Evolutionary conservation across 2,113 vertebrate genomes (phyloP).

Genomic region (Corythaeola cristata): DNA sequence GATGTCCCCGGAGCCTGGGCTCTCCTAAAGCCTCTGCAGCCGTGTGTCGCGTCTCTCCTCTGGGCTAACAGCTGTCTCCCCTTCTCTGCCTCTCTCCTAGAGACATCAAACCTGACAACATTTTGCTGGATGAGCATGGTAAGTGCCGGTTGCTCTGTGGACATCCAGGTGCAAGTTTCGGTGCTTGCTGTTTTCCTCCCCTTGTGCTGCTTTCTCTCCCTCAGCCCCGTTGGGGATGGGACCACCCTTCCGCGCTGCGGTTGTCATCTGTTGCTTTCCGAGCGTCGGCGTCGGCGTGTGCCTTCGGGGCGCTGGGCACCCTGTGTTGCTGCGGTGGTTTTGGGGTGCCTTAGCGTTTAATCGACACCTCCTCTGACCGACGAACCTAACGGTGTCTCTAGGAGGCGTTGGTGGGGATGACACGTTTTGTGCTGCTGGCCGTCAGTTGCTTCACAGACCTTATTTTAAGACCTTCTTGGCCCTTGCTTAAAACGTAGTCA

Average conservation of each 20-base stretch:
- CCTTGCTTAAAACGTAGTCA: not conserved
- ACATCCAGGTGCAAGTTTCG: no score
- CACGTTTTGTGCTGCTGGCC: not conserved
- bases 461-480: not conserved
- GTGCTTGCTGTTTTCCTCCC: not conserved
- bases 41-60: rapidly evolving
- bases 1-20: not conserved
- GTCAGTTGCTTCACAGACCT: not conserved
- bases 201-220: not conserved
- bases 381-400: rapidly evolving
- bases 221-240: no score
- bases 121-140: conserved; percentile 97
- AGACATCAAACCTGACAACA: conserved; percentile 98
- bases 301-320: not conserved
- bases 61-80: not conserved
- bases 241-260: not conserved
- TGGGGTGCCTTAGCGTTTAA: not conserved
- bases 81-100: conserved; percentile 72
- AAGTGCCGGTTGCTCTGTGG: conserved; percentile 55
- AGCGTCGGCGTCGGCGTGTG: rapidly evolving
- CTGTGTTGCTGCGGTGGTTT: rapidly evolving
- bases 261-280: not conserved
- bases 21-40: not conserved
- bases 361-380: not conserved
- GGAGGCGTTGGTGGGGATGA: not conserved